These are phyloP conservation scores for Tinamus guttatus DNA, from an alignment of 2,113 vertebrate species.

Conservation along the genomic window DNA sequence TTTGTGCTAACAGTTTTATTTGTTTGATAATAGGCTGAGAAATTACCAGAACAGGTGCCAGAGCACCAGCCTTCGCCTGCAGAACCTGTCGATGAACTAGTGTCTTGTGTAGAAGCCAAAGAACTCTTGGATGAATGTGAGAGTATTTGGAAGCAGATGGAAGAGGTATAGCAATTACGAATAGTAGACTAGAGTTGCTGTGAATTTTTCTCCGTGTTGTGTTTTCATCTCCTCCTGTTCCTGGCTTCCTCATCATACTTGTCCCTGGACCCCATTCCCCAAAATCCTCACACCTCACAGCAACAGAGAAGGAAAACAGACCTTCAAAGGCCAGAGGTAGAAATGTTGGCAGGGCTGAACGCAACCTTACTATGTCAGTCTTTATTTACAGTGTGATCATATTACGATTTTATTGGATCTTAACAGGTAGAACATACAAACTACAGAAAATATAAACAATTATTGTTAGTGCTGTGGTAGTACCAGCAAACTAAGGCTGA, in stretches of 20 bases:
- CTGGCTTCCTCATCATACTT: not conserved
- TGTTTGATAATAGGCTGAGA: conserved; percentile 41
- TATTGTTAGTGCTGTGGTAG: not conserved
- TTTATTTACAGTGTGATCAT: not conserved
- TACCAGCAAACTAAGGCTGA: not conserved
- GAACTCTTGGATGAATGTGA: conserved; percentile 73
- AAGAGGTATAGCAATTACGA: conserved; percentile 71
- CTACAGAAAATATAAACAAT: not conserved
- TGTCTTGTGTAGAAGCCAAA: not conserved
- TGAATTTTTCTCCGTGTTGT: not conserved
- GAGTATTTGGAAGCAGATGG: conserved; percentile 69
- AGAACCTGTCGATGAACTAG: not conserved
- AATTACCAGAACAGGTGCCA: conserved; percentile 31
- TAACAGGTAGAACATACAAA: not conserved
- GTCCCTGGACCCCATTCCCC: not conserved
- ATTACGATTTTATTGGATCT: not conserved
- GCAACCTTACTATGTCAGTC: not conserved
- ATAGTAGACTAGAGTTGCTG: not conserved
- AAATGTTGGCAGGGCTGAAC: not conserved
- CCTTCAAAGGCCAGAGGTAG: not conserved
- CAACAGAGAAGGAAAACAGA: not conserved
- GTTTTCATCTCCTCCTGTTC: not conserved
- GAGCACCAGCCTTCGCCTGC: conserved; percentile 22
- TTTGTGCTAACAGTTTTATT: not conserved
- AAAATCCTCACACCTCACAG: not conserved